phyloP scores from a whole-genome alignment of 2,797 vertebrate genomes.

The Sebastes elongatus region DNA sequence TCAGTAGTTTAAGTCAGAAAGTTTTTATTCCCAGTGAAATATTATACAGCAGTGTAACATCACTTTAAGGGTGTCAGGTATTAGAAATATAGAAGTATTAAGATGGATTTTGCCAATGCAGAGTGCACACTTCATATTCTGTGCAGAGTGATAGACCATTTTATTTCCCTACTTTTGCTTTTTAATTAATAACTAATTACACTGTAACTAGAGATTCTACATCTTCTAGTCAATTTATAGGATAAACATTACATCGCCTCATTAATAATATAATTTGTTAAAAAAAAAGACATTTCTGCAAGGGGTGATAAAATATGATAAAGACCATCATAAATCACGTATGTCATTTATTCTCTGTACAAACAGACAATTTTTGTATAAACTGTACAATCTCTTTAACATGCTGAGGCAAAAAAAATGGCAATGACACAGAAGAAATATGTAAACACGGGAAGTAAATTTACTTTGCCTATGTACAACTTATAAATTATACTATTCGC shows the following conservation, averaged over 20 bases:
- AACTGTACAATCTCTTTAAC: slow-evolving; percentile 81
- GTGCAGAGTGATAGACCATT: not conserved
- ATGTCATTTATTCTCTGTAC: slow-evolving; percentile 79
- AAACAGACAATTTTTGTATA: slow-evolving; percentile 71
- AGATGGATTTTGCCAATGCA: not conserved
- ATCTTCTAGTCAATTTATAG: not conserved
- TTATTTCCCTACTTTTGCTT: not conserved
- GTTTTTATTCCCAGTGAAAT: not conserved
- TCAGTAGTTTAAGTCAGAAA: not conserved
- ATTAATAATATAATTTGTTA: not conserved
- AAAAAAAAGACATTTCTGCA: not conserved
- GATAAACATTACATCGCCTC: not conserved
- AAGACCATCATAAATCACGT: slow-evolving; percentile 10
- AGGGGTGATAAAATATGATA: not conserved
- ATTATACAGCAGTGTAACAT: too few relatives aligned
- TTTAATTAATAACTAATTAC: not conserved
- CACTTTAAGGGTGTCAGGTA: not conserved
- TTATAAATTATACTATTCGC: slow-evolving; percentile 71
- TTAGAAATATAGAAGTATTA: not conserved
- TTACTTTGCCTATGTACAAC: slow-evolving; percentile 78
- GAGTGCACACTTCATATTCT: not conserved
- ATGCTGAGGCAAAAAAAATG: slow-evolving; percentile 49
- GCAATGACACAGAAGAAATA: slow-evolving; percentile 28
- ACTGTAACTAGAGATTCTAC: not conserved
- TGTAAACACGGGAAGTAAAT: slow-evolving; percentile 43